phyloP scores from a whole-genome alignment of 1,140 invertebrate genomes.

The Sycobia sp. region DNA sequence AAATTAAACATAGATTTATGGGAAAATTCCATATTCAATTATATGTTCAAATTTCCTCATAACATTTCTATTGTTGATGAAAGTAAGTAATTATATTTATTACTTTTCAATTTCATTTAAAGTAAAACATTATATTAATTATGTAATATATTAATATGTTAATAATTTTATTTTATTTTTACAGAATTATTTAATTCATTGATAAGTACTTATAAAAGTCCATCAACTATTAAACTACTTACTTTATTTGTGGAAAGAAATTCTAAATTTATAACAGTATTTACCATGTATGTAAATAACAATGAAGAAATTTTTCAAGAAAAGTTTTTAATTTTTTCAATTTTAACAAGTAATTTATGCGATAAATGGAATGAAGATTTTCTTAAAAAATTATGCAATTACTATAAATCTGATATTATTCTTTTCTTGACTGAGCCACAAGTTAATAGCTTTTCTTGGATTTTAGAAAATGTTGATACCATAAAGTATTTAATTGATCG shows the following conservation, averaged over 20 bases:
- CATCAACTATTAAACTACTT: constrained; percentile 42
- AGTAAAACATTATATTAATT: background rate
- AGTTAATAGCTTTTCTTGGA: constrained; percentile 42
- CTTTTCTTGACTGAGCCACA: constrained; percentile 43
- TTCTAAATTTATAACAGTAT: constrained; percentile 39
- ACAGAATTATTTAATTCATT: constrained; percentile 44
- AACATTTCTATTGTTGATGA: constrained; percentile 57
- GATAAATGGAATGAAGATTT: constrained; percentile 48
- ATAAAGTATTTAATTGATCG: constrained; percentile 48
- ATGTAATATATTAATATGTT: constrained; percentile 13
- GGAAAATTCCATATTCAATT: constrained; percentile 62
- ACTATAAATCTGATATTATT: constrained; percentile 44
- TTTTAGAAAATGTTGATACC: constrained; percentile 45
- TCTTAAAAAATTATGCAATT: constrained; percentile 42
- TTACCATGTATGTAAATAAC: constrained; percentile 42
- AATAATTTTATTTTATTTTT: constrained; percentile 35
- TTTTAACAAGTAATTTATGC: constrained; percentile 48
- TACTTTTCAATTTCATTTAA: background rate
- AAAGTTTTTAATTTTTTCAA: constrained; percentile 46
- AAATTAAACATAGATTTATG: constrained; percentile 55
- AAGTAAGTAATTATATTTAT: constrained; percentile 36
- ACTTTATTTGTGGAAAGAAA: constrained; percentile 47
- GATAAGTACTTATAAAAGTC: constrained; percentile 39
- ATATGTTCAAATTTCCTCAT: constrained; percentile 66
- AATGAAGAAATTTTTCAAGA: constrained; percentile 40